These are phyloP conservation scores for Psammodynastes pulverulentus DNA, from an alignment of 2,113 vertebrate species.

Conservation along the genomic window DNA sequence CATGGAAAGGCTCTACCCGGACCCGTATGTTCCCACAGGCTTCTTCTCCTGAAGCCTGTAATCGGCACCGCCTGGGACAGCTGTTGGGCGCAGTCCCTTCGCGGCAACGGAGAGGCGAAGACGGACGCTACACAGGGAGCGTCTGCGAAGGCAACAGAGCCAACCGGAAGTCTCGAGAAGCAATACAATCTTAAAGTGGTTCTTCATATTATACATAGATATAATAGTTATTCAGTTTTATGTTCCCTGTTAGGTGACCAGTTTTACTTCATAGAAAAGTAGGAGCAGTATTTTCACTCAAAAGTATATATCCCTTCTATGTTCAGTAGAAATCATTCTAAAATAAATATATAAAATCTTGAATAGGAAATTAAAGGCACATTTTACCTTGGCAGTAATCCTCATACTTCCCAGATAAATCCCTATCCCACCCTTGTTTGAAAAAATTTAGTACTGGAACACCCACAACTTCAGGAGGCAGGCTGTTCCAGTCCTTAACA, in stretches of 20 bases:
- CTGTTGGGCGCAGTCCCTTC: no score
- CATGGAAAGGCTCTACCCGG: no score
- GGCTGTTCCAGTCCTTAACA: neutral
- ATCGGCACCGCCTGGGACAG: no score
- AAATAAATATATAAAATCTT: neutral
- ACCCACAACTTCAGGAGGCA: neutral
- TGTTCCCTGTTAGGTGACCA: neutral
- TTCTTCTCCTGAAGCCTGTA: no score
- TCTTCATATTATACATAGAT: neutral
- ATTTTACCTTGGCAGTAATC: neutral
- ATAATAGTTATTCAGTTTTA: neutral
- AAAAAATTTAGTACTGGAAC: neutral
- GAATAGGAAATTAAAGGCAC: neutral
- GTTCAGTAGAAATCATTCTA: neutral
- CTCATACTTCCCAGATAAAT: neutral
- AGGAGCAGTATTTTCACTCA: neutral
- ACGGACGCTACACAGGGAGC: no score
- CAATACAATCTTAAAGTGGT: constrained; percentile 41
- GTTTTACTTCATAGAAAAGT: neutral
- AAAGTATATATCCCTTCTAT: neutral
- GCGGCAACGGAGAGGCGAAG: no score
- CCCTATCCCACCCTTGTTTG: neutral
- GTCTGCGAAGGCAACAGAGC: no score
- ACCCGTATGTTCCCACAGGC: no score
- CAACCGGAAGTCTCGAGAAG: no score